A percentile compares a stretch with the other conserved stretches of the same genome.
Conservation (phyloP, 2,888 invertebrate genomes). For the Lycia hirtaria region DNA sequence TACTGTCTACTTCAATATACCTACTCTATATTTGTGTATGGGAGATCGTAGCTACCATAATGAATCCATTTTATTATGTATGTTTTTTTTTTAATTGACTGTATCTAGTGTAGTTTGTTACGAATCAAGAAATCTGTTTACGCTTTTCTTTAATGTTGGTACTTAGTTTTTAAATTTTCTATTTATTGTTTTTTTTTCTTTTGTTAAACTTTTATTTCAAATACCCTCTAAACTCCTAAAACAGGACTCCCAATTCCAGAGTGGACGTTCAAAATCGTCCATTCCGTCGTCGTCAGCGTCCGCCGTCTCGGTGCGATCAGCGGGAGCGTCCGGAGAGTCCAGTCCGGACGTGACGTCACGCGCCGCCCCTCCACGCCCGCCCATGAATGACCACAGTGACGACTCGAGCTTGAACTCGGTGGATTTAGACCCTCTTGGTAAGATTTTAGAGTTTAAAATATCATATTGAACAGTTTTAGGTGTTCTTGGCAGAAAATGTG, state of each 20-base stretch:
- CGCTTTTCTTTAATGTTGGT: no score
- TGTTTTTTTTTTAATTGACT: not conserved
- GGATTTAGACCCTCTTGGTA: slow-evolving; percentile 90
- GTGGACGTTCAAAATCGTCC: slow-evolving; percentile 86
- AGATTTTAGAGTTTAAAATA: no score
- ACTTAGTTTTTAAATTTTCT: no score
- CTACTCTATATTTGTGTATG: no score
- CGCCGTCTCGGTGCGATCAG: slow-evolving; percentile 80
- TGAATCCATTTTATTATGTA: not conserved
- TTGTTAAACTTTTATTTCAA: slow-evolving; percentile 9
- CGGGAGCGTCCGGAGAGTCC: slow-evolving; percentile 77
- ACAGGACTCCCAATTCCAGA: slow-evolving; percentile 69
- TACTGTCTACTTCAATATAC: no score
- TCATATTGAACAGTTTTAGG: no score
- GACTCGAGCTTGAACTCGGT: slow-evolving; percentile 97
- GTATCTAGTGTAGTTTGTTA: no score
- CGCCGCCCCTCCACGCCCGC: slow-evolving; percentile 75
- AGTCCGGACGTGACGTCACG: slow-evolving; percentile 83
- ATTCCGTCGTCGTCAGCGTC: slow-evolving; percentile 80
- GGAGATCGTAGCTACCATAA: no score
- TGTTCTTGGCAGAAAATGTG: no score
- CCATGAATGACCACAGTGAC: slow-evolving; percentile 87
- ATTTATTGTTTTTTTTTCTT: not conserved
- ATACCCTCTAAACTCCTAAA: slow-evolving; percentile 6
- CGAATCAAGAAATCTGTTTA: no score